Evolutionary conservation across 2,113 vertebrate species (phyloP).

Genomic region (Benitochromis conjunctus): DNA sequence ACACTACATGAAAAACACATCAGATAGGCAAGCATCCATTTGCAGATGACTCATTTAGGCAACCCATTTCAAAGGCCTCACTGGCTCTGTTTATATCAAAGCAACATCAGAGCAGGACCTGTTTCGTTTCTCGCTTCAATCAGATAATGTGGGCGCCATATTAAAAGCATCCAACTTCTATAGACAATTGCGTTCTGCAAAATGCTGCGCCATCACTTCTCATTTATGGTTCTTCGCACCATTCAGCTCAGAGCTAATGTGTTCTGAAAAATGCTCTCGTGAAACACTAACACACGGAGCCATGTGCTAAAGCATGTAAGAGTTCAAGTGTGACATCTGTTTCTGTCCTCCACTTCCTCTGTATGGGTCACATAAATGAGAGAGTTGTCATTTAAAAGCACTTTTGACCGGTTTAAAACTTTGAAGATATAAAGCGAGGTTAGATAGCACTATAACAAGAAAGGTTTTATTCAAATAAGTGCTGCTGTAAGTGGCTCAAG

Average conservation of each 20-base stretch:
- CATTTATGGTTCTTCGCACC: background rate
- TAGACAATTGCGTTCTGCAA: background rate
- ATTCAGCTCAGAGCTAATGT: background rate
- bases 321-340: conserved; percentile 12
- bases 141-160: background rate
- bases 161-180: background rate
- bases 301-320: conserved; percentile 10
- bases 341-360: background rate
- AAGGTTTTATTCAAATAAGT: background rate
- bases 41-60: conserved; percentile 23
- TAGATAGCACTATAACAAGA: background rate
- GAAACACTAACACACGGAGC: background rate
- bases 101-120: background rate
- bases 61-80: background rate
- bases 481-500: background rate
- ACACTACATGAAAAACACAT: conserved; percentile 63
- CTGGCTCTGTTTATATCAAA: background rate
- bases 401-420: background rate
- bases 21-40: conserved; percentile 39
- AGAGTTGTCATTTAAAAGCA: background rate
- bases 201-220: background rate
- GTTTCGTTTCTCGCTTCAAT: background rate
- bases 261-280: background rate
- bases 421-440: background rate
- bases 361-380: background rate